Percentiles rank a stretch among this genome's conserved stretches.
Evolutionary conservation across 2,888 invertebrate genomes (phyloP).

Genomic region (Ichneumon xanthorius): DNA sequence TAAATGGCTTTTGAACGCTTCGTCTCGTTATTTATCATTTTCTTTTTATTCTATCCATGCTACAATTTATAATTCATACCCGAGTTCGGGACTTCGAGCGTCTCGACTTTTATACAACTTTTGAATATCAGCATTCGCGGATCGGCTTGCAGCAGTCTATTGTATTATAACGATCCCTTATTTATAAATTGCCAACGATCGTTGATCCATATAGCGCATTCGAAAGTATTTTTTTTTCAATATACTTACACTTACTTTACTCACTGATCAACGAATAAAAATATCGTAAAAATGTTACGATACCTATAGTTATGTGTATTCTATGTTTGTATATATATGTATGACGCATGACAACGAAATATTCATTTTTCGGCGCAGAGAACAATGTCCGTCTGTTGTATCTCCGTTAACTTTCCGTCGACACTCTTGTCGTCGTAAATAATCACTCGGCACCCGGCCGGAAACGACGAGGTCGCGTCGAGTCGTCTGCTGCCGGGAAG

Average conservation of each 20-base stretch:
- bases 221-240: neutral
- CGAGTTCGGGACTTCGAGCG: neutral
- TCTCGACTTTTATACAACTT: neutral
- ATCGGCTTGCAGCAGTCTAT: neutral
- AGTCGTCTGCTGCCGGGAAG: neutral
- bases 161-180: neutral
- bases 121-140: neutral
- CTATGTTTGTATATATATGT: neutral
- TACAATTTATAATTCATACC: neutral
- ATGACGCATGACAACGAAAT: neutral
- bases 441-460: neutral
- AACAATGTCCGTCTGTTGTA: slow-evolving; percentile 30
- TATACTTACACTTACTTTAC: neutral
- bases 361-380: slow-evolving; percentile 21
- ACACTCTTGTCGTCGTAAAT: slow-evolving; percentile 37
- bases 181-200: neutral
- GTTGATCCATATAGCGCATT: neutral
- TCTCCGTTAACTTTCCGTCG: slow-evolving; percentile 34
- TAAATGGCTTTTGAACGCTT: neutral
- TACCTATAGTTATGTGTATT: neutral
- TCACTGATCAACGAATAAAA: neutral
- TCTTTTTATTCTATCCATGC: neutral
- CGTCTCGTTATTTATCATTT: neutral
- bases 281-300: neutral
- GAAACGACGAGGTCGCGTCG: neutral